Base-by-base conservation (phyloP, 2,113 vertebrate species). In the Tetraodon nigroviridis region DNA sequence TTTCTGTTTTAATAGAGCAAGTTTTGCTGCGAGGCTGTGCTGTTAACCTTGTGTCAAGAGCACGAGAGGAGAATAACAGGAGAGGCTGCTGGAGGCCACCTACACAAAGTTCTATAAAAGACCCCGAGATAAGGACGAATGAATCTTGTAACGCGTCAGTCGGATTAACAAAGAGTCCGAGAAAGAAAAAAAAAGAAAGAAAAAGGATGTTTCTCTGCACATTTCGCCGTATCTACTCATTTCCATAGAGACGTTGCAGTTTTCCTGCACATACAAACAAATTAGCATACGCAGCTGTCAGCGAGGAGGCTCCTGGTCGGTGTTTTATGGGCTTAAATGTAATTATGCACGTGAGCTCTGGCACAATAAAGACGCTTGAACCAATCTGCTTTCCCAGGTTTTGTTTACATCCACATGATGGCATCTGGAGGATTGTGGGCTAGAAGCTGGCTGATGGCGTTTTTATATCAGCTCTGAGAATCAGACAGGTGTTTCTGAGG, bases 401-500 rank as follows among this genome's bases (percentile, higher is more conserved):
- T 62, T 79, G 60, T 79, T 83, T 81, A 80, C 70, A 68, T 79
- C 22, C 41, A 50, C 61, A 73, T 72, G 68, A 60, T 49, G 67
- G 70, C 71, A 82, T 79, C 59, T 79, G 77, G 69, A 64, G 44
- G 51, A 55, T 57, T 55, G 76, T 69, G 54, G 65, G 60, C 22
- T 46, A 61, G 47, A 55, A 67, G 61, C 70, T 65, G 57, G 47
- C 61, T 66, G 64, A 73, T 69, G 80, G 78, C 61, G n/a, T 47
- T 46, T 55, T 72, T 46, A 67, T n/a, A 70, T 73, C 71, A 51
- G 54, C 45, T 69, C 27, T 17, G 40, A 60, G 52, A 37, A 70
- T 58, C 69, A 73, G 64, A 81, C 81, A 82, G 81, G 74, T 84
- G 84, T 66, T 77, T 65, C 57, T 20, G 51, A 44, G 51, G 21